A percentile compares a stretch with the other conserved stretches of the same genome.
phyloP scores from a whole-genome alignment of 1,140 invertebrate species.

The Magallana ariakensis region DNA sequence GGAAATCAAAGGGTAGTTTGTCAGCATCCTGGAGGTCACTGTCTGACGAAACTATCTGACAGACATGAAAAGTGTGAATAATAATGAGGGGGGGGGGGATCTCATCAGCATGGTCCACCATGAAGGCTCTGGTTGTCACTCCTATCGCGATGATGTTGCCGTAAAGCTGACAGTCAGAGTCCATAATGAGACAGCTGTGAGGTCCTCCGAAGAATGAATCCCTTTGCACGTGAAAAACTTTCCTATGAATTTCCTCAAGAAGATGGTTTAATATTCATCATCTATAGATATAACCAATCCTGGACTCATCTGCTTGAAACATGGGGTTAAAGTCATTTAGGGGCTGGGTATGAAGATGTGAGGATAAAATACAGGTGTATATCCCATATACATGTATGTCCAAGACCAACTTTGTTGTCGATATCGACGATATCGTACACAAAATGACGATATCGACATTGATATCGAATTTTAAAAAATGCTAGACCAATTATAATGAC shows the following conservation, averaged over 20 bases:
- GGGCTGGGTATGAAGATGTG: constrained; percentile 46
- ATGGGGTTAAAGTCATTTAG: constrained; percentile 55
- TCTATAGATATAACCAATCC: constrained; percentile 36
- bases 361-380: constrained; percentile 46
- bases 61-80: not conserved
- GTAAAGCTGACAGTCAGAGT: constrained; percentile 35
- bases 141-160: constrained; percentile 31
- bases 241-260: constrained; percentile 46
- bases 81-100: not conserved
- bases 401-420: too few relatives aligned
- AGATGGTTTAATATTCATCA: constrained; percentile 16
- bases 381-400: too few relatives aligned
- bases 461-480: too few relatives aligned
- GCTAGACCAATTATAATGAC: too few relatives aligned
- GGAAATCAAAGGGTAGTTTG: not conserved
- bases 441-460: too few relatives aligned
- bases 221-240: constrained; percentile 48
- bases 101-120: constrained; percentile 10
- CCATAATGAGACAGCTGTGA: not conserved
- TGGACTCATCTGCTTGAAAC: constrained; percentile 44
- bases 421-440: too few relatives aligned
- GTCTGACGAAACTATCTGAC: not conserved
- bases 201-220: not conserved
- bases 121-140: constrained; percentile 20
- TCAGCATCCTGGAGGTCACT: not conserved